These are phyloP conservation scores for Ceratina australensis DNA, from an alignment of 1,140 invertebrate genomes.

Conservation along the genomic window DNA sequence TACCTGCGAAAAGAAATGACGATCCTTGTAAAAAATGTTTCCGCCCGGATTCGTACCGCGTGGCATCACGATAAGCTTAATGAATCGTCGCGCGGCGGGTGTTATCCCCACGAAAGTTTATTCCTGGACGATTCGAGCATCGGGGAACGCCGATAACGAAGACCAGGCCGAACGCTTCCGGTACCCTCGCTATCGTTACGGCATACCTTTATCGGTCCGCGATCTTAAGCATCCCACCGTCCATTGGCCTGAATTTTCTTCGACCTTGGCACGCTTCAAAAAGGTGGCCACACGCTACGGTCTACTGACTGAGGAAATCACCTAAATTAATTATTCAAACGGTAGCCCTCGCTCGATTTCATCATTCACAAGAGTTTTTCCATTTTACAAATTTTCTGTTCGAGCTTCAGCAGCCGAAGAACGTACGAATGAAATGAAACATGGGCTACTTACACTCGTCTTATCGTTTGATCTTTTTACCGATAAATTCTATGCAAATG, in stretches of 20 bases:
- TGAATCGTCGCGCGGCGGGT: slow-evolving; percentile 18
- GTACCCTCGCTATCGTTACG: slow-evolving; percentile 1
- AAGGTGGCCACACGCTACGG: slow-evolving; percentile 3
- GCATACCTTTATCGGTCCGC: neutral
- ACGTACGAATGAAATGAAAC: neutral
- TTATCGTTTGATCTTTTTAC: neutral
- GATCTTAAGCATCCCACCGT: slow-evolving; percentile 38
- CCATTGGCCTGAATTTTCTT: slow-evolving; percentile 36
- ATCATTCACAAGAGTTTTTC: no score
- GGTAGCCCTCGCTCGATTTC: neutral
- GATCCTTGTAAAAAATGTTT: no score
- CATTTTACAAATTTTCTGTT: no score
- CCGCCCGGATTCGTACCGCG: neutral
- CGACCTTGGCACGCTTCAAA: slow-evolving; percentile 47
- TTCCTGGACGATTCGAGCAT: slow-evolving; percentile 17
- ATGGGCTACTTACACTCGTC: no score
- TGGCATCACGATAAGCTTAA: slow-evolving; percentile 35
- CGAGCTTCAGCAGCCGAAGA: no score
- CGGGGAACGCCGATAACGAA: slow-evolving; percentile 33
- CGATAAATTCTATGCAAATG: neutral
- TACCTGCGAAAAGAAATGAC: no score
- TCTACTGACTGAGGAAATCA: slow-evolving; percentile 7
- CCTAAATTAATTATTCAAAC: slow-evolving; percentile 41
- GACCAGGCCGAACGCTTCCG: slow-evolving; percentile 29
- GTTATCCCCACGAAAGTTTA: slow-evolving; percentile 5